phyloP scores from a whole-genome alignment of 30 jellyfish, hydroid and myxozoan genomes.

The Sanderia malayensis region DNA sequence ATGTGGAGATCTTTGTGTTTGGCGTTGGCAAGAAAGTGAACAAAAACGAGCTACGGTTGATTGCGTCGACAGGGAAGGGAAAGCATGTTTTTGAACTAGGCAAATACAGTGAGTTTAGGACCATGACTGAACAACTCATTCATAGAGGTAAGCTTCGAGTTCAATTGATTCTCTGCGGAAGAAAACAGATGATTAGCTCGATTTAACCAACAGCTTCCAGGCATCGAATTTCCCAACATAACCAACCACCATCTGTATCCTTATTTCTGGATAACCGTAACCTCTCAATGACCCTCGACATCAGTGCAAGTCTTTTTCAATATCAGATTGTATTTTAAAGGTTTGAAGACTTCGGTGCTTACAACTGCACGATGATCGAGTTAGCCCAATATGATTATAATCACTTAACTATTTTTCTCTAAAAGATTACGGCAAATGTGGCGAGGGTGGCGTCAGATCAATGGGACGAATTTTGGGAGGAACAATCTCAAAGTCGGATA shows the following conservation, averaged over 20 bases:
- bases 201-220: not conserved
- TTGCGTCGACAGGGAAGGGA: conserved; percentile 16
- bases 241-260: not conserved
- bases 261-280: not conserved
- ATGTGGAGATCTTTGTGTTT: conserved; percentile 44
- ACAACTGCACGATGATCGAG: too few species aligned
- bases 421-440: conserved; percentile 54
- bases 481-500: not conserved
- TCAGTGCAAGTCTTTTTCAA: too few species aligned
- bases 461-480: conserved; percentile 52
- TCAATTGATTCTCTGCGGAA: too few species aligned
- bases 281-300: not conserved
- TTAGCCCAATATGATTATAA: too few species aligned
- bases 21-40: conserved; percentile 70
- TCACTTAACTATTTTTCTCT: too few species aligned
- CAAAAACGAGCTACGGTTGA: conserved; percentile 6
- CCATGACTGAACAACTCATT: conserved; percentile 15
- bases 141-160: conserved; percentile 28
- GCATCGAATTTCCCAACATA: not conserved
- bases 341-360: too few species aligned
- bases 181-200: too few species aligned
- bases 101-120: conserved; percentile 9
- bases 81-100: conserved; percentile 41
- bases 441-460: conserved; percentile 19
- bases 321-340: too few species aligned